Percentiles rank a stretch among this genome's conserved stretches.
phyloP scores from a whole-genome alignment of 2,888 invertebrate species.

The Leptopilina myrica region DNA sequence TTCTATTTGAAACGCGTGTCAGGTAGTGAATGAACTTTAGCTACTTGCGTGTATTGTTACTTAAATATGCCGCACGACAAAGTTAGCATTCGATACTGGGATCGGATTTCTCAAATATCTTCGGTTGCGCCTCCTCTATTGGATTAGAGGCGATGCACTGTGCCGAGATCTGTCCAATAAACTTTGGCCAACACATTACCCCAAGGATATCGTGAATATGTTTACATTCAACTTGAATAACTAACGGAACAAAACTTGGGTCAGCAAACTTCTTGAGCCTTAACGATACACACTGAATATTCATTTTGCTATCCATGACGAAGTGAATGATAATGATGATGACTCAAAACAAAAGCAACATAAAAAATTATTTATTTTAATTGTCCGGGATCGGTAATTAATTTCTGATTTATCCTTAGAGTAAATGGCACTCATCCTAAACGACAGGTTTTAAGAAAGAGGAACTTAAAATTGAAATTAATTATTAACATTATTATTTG shows the following conservation, averaged over 20 bases:
- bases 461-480: too few species aligned
- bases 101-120: slow-evolving; percentile 51
- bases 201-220: slow-evolving; percentile 14
- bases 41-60: slow-evolving; percentile 75
- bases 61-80: slow-evolving; percentile 65
- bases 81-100: slow-evolving; percentile 53
- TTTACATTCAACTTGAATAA: slow-evolving; percentile 6
- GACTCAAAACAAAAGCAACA: too few species aligned
- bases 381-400: too few species aligned
- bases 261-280: slow-evolving; percentile 17
- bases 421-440: too few species aligned
- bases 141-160: slow-evolving; percentile 35
- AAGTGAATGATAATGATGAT: too few species aligned
- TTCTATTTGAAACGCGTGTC: slow-evolving; percentile 71
- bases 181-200: slow-evolving; percentile 28
- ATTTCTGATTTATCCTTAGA: too few species aligned
- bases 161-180: slow-evolving; percentile 12
- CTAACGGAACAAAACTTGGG: neutral
- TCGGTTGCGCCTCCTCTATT: slow-evolving; percentile 8
- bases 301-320: neutral
- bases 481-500: too few species aligned
- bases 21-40: slow-evolving; percentile 73
- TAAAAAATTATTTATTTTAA: too few species aligned
- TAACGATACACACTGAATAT: slow-evolving; percentile 5
- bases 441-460: too few species aligned